Percentiles rank a stretch among this genome's conserved stretches.
Conservation (phyloP, 2,888 invertebrate genomes). For the Harpagoxenus sublaevis region DNA sequence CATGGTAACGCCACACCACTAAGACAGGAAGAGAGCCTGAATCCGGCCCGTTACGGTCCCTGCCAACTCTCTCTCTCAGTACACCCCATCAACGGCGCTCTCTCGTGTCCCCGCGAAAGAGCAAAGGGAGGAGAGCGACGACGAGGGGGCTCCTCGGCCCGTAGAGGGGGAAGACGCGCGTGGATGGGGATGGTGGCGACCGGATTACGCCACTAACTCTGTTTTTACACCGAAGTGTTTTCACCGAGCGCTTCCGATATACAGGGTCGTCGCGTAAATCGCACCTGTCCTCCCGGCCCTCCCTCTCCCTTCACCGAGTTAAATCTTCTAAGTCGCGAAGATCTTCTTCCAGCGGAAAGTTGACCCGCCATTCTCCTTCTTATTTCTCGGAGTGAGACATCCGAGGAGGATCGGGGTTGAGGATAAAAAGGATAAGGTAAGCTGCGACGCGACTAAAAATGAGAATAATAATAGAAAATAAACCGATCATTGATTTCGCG, state of each 20-base stretch:
- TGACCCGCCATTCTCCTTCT: slow-evolving; percentile 9
- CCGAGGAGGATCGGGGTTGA: neutral
- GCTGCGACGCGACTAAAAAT: neutral
- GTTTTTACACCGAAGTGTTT: slow-evolving; percentile 81
- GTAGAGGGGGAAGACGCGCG: slow-evolving; percentile 47
- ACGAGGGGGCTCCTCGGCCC: neutral
- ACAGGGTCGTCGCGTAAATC: slow-evolving; percentile 45
- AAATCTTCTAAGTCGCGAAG: slow-evolving; percentile 24
- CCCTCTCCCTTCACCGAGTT: neutral
- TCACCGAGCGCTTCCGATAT: slow-evolving; percentile 71
- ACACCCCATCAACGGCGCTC: slow-evolving; percentile 69
- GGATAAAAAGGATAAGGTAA: neutral
- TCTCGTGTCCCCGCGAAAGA: slow-evolving; percentile 58
- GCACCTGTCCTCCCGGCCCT: slow-evolving; percentile 9
- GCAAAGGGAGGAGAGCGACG: slow-evolving; percentile 46
- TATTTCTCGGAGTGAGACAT: neutral
- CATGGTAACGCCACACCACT: slow-evolving; percentile 84
- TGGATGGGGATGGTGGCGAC: slow-evolving; percentile 45
- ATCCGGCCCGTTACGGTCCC: slow-evolving; percentile 73
- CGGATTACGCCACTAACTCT: slow-evolving; percentile 82
- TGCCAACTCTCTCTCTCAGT: slow-evolving; percentile 55
- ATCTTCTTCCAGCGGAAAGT: slow-evolving; percentile 16
- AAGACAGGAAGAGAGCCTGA: slow-evolving; percentile 80
- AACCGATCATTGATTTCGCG: neutral
- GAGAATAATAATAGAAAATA: neutral